A percentile compares a stretch with the other conserved stretches of the same genome.
phyloP scores from a whole-genome alignment of 2,797 vertebrate species.

The Ispidina lecontei region DNA sequence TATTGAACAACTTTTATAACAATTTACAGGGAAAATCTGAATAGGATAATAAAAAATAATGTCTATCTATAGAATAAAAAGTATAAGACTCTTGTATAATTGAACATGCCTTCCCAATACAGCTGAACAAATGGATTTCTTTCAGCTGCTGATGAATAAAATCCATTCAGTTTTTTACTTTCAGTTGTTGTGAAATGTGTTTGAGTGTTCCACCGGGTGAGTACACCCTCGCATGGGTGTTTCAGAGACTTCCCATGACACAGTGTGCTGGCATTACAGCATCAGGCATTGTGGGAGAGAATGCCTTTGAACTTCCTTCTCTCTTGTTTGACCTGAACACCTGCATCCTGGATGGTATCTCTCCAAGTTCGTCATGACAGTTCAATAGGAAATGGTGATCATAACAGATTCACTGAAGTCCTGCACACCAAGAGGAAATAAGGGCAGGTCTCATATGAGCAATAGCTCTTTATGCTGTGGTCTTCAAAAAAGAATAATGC shows the following conservation, averaged over 20 bases:
- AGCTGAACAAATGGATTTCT: background rate
- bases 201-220: constrained; percentile 2
- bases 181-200: background rate
- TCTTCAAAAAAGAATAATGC: constrained; percentile 36
- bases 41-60: background rate
- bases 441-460: constrained; percentile 52
- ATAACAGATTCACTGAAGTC: constrained; percentile 73
- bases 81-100: background rate
- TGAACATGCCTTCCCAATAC: background rate
- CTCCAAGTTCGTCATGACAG: constrained; percentile 76
- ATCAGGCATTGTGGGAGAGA: constrained; percentile 75
- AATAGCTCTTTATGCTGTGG: constrained; percentile 4
- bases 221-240: constrained; percentile 34
- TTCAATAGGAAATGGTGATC: constrained; percentile 75
- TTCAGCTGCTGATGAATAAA: background rate
- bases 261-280: constrained; percentile 29
- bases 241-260: constrained; percentile 66
- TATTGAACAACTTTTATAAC: background rate
- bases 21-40: background rate
- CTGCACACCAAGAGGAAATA: constrained; percentile 67
- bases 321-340: constrained; percentile 76
- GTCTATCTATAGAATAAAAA: background rate
- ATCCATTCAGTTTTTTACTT: background rate
- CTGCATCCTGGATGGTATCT: constrained; percentile 83
- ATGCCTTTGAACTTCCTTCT: constrained; percentile 78